These are phyloP conservation scores for Cervus canadensis DNA, from an alignment of 2,113 vertebrate species.

Conservation along the genomic window DNA sequence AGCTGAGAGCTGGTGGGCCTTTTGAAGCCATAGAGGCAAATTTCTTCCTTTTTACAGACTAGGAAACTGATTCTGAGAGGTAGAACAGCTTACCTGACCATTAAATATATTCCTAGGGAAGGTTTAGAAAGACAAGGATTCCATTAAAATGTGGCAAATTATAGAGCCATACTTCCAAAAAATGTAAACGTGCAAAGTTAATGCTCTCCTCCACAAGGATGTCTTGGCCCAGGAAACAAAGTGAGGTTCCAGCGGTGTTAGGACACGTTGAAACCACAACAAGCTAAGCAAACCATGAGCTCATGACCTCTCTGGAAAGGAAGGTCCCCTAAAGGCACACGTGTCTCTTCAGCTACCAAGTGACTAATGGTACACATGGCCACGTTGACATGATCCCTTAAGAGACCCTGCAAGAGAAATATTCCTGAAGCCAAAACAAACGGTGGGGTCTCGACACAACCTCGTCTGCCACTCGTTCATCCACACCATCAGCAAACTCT, in stretches of 20 bases:
- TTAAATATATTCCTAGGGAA: constrained; percentile 33
- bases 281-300: constrained; percentile 9
- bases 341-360: neutral
- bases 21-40: neutral
- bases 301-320: constrained; percentile 24
- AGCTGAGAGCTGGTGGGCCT: neutral
- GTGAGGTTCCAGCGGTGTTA: neutral
- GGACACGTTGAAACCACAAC: constrained; percentile 3
- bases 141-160: neutral
- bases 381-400: constrained; percentile 21
- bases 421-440: constrained; percentile 56
- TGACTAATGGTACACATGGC: neutral
- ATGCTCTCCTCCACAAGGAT: neutral
- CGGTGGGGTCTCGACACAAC: neutral
- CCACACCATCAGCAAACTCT: neutral
- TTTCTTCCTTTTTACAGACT: neutral
- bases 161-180: neutral
- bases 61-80: neutral
- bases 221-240: constrained; percentile 9
- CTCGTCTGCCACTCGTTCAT: neutral
- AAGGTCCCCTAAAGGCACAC: constrained; percentile 24
- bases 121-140: neutral
- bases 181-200: neutral
- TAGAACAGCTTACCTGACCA: neutral
- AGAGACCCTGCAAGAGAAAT: neutral